Conservation (phyloP, 2,113 vertebrate species). For the Cynopterus brachyotis region DNA sequence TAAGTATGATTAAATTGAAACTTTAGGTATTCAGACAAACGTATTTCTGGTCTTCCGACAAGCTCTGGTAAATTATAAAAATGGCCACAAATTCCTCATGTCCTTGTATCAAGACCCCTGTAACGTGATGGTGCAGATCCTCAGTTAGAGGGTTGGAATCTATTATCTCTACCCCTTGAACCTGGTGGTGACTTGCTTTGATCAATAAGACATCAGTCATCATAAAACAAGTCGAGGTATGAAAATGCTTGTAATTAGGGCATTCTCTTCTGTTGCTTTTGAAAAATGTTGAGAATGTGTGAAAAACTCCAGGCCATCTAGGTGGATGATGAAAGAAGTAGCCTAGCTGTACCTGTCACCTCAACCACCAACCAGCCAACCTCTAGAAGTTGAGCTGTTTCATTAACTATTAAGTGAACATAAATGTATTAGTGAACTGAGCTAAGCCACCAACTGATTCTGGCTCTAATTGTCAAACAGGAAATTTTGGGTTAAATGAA, state of each 20-base stretch:
- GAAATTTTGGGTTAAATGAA: not conserved
- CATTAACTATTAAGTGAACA: not conserved
- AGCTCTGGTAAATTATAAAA: not conserved
- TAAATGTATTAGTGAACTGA: not conserved
- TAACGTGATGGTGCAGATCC: not conserved
- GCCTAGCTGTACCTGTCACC: not conserved
- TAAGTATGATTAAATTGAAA: not conserved
- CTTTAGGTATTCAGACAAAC: not conserved
- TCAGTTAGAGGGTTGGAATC: not conserved
- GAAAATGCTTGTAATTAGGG: too few species aligned
- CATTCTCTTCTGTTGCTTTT: not conserved
- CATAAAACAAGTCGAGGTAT: not conserved
- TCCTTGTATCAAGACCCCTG: not conserved
- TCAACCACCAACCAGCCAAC: not conserved
- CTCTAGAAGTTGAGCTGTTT: not conserved
- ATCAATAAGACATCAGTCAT: not conserved
- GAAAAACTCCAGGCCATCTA: not conserved
- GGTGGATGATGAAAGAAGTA: not conserved
- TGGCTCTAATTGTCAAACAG: not conserved
- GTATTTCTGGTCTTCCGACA: not conserved
- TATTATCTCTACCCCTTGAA: not conserved
- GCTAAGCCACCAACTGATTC: not conserved
- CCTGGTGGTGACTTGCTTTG: not conserved
- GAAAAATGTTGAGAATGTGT: not conserved
- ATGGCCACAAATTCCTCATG: not conserved